phyloP scores from a whole-genome alignment of 2,113 vertebrate species.

The Sceloporus undulatus region DNA sequence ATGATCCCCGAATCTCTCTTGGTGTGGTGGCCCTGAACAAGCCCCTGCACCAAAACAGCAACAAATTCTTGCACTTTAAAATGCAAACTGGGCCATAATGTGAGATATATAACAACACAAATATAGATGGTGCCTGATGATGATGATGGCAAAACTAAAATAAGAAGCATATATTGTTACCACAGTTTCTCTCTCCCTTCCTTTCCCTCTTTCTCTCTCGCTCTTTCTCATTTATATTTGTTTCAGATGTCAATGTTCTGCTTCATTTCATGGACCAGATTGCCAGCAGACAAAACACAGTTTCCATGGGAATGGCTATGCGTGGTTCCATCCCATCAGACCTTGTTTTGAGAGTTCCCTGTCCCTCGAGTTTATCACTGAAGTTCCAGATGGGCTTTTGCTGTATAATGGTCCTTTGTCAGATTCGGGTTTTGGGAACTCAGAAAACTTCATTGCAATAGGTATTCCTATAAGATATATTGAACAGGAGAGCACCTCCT shows the following conservation, averaged over 20 bases:
- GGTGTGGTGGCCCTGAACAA: no score
- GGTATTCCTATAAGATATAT: conserved; percentile 74
- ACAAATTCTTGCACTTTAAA: no score
- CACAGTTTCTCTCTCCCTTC: conserved; percentile 12
- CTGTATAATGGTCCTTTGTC: conserved; percentile 88
- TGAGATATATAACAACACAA: neutral
- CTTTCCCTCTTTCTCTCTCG: conserved; percentile 15
- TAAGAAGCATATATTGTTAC: neutral
- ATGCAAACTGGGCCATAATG: no score
- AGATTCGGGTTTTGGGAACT: conserved; percentile 82
- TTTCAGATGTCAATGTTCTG: conserved; percentile 87
- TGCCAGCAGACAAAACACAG: conserved; percentile 92
- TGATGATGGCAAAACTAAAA: neutral
- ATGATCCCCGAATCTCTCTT: no score
- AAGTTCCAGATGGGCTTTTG: conserved; percentile 85
- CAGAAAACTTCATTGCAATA: conserved; percentile 89
- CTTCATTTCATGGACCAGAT: conserved; percentile 87
- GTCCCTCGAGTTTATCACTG: conserved; percentile 90
- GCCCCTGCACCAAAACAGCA: no score
- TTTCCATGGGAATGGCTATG: conserved; percentile 91
- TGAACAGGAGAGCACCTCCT: neutral
- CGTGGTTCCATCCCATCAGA: conserved; percentile 89
- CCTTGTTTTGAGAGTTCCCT: conserved; percentile 88
- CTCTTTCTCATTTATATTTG: neutral
- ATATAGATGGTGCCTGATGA: no score